Evolutionary conservation across 2,888 invertebrate species (phyloP), one percentile per base, ranked within the genome.

Genomic region (Tricholauxania praeusta): DNA sequence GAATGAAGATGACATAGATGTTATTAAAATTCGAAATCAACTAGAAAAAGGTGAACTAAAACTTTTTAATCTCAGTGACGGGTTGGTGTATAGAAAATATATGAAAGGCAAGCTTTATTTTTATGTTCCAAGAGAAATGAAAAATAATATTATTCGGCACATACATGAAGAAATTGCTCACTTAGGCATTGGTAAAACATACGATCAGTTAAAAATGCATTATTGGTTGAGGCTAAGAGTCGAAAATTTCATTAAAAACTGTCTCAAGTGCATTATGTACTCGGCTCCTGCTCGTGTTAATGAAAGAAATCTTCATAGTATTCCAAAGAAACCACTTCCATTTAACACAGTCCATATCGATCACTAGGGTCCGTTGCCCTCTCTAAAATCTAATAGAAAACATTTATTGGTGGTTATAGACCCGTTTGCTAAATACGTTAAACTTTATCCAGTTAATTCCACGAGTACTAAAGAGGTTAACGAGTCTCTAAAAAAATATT

Each of bases 401-500:
- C 60, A 59, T 67, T 28, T 72, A 17, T 51, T 72, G 22, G 53
- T 51, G 17, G 59, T 72, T 7, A 39, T 62, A 28, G 70, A 70
- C 12, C 52, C 70, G 17, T 63, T 70, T 39, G 63, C 53, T 2
- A 65, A 71, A 62, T 48, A 48, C 49, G 63, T 67, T 10, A 53
- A 67, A 63, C 17, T 62, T 19, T 72, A 72, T n/a, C 62, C 67
- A 60, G 60, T 52, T 5, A 72, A 62, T 15, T 62, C 72, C 14
- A 62, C 72, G 12, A 67, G 62, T 48, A 72, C 72, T 62, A 51
- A 66, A 51, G 72, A 72, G 47, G 55, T 62, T 47, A 57, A 22
- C 8, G 62, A 59, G 64, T 71, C 74, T 12, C 63, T 76, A 22
- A 69, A 70, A 63, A 74, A 75, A 32, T 78, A 76, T 57, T 75